Conservation (phyloP, 2,888 invertebrate species). For the Sialis lutaria region DNA sequence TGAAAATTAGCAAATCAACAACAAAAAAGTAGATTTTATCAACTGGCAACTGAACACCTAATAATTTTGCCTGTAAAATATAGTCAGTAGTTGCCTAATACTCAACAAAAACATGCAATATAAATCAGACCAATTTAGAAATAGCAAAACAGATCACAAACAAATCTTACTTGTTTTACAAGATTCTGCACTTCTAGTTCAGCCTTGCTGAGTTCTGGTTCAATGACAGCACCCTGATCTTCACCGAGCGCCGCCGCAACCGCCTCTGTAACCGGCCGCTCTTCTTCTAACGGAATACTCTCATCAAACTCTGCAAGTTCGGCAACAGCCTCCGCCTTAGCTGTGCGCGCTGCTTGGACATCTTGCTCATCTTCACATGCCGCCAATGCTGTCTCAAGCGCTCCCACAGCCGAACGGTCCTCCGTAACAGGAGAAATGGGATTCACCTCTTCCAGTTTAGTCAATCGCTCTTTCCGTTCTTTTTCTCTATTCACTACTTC, state of each 20-base stretch:
- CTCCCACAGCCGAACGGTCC: constrained; percentile 42
- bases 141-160: not conserved
- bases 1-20: too few species aligned
- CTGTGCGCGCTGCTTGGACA: constrained; percentile 75
- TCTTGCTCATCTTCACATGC: constrained; percentile 92
- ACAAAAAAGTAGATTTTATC: not conserved
- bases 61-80: not conserved
- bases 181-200: constrained; percentile 54
- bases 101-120: too few species aligned
- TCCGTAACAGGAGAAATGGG: constrained; percentile 18
- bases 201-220: constrained; percentile 47
- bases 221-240: constrained; percentile 25
- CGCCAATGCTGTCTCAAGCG: constrained; percentile 67
- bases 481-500: constrained; percentile 33
- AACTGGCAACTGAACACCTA: not conserved
- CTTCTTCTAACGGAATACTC: constrained; percentile 72
- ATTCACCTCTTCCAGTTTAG: constrained; percentile 16
- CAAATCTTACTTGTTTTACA: constrained; percentile 42
- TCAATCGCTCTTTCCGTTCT: constrained; percentile 23
- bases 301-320: constrained; percentile 94
- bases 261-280: constrained; percentile 16
- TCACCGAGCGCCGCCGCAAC: not conserved
- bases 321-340: constrained; percentile 76
- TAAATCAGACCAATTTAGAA: too few species aligned
- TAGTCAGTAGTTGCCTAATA: too few species aligned